Conservation (phyloP, 2,888 invertebrate genomes). For the Alsophila aescularia region DNA sequence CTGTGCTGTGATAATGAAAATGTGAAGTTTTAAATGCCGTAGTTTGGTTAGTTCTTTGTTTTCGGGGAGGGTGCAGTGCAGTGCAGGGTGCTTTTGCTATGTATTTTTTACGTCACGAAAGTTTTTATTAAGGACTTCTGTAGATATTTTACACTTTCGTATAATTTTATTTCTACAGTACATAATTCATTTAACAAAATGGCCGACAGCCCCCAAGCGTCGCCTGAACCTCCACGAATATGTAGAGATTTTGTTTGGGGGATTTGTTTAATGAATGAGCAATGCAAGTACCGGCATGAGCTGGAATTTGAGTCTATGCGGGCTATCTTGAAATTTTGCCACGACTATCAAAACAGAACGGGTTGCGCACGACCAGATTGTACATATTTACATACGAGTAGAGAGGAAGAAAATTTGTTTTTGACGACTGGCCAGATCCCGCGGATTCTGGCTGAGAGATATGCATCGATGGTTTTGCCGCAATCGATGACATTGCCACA, state of each 20-base stretch:
- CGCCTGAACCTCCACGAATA: constrained; percentile 32
- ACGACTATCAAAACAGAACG: constrained; percentile 68
- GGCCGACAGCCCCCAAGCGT: too few relatives aligned
- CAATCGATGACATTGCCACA: constrained; percentile 44
- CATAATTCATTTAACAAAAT: too few relatives aligned
- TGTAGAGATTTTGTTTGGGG: constrained; percentile 74
- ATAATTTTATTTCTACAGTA: too few relatives aligned
- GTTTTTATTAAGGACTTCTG: too few relatives aligned
- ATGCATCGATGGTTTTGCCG: constrained; percentile 35
- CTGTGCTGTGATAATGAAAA: too few relatives aligned
- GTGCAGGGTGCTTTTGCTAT: too few relatives aligned
- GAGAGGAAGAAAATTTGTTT: constrained; percentile 66
- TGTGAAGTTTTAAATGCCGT: too few relatives aligned
- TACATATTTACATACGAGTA: constrained; percentile 64
- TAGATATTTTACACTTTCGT: too few relatives aligned
- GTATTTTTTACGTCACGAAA: too few relatives aligned
- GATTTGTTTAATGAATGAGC: constrained; percentile 59
- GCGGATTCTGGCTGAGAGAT: constrained; percentile 59
- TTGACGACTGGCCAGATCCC: constrained; percentile 60
- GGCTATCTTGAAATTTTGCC: constrained; percentile 67
- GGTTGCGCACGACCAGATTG: constrained; percentile 66
- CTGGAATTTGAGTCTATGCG: constrained; percentile 66
- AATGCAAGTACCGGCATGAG: constrained; percentile 66
- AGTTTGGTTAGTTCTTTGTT: too few relatives aligned
- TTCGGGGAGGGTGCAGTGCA: too few relatives aligned